Evolutionary conservation across 2,888 invertebrate species (phyloP).

Genomic region (Melitaea athalia): DNA sequence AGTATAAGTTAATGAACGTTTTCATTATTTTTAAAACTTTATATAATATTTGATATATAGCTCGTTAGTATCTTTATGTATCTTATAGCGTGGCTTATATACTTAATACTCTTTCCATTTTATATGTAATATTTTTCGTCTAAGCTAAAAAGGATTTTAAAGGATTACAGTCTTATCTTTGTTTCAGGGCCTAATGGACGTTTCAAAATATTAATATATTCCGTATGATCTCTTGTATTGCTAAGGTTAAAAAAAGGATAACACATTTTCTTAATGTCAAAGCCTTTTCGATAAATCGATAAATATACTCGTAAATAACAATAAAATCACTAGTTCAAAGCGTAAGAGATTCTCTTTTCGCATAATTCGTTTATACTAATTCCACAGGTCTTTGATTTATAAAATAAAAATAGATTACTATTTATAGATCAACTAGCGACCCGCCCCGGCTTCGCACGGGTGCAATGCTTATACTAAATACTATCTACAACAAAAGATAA

Average conservation of each 20-base stretch:
- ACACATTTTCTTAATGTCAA: slow-evolving; percentile 19
- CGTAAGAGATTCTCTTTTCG: not conserved
- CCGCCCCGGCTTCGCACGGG: no score
- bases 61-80: no score
- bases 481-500: no score
- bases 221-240: slow-evolving; percentile 17
- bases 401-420: not conserved
- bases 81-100: no score
- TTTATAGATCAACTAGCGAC: no score
- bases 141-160: not conserved
- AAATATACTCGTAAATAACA: slow-evolving; percentile 22
- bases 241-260: slow-evolving; percentile 12
- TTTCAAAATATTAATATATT: slow-evolving; percentile 29
- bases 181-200: slow-evolving; percentile 16
- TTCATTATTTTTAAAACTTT: not conserved
- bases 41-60: not conserved
- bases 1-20: no score
- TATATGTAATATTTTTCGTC: not conserved
- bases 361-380: not conserved
- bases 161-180: not conserved
- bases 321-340: not conserved
- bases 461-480: no score
- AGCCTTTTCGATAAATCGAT: slow-evolving; percentile 13
- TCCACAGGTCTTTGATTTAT: not conserved
- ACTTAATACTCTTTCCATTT: no score